Percentiles rank a stretch among this genome's conserved stretches.
phyloP scores from a whole-genome alignment of 2,888 invertebrate species.

The Thalpophila matura region DNA sequence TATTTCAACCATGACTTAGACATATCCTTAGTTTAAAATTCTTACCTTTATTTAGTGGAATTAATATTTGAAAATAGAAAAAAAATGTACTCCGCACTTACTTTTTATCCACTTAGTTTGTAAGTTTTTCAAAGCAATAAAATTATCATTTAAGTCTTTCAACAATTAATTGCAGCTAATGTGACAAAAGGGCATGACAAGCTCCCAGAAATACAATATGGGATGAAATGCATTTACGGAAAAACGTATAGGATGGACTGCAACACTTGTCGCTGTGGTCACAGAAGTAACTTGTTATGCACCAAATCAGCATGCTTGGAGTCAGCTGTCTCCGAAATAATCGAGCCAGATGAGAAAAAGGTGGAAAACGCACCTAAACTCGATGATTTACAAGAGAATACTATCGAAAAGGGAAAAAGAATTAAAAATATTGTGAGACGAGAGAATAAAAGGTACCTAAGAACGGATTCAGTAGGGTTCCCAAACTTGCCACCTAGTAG shows the following conservation, averaged over 20 bases:
- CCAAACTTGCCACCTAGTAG: conserved; percentile 47
- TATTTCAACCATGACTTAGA: no score
- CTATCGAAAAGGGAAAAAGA: conserved; percentile 13
- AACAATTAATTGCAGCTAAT: conserved; percentile 61
- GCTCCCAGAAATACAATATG: conserved; percentile 72
- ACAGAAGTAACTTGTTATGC: conserved; percentile 73
- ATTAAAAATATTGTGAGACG: background rate
- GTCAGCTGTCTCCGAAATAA: background rate
- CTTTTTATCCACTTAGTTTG: no score
- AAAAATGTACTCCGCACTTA: no score
- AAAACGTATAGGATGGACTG: conserved; percentile 76
- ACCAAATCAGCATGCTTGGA: conserved; percentile 79
- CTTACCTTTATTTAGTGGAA: no score
- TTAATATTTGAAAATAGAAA: no score
- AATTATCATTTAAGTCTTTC: background rate
- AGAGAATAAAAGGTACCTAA: conserved; percentile 3
- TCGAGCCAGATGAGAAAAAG: background rate
- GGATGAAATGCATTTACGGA: conserved; percentile 72
- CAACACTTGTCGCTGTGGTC: conserved; percentile 78
- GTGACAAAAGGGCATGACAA: conserved; percentile 4
- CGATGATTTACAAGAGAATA: background rate
- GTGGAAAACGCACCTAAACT: background rate
- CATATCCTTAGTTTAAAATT: no score
- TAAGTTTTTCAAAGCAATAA: background rate
- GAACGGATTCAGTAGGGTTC: background rate